Base-by-base conservation (phyloP, 2,888 invertebrate genomes). In the Luperina testacea region DNA sequence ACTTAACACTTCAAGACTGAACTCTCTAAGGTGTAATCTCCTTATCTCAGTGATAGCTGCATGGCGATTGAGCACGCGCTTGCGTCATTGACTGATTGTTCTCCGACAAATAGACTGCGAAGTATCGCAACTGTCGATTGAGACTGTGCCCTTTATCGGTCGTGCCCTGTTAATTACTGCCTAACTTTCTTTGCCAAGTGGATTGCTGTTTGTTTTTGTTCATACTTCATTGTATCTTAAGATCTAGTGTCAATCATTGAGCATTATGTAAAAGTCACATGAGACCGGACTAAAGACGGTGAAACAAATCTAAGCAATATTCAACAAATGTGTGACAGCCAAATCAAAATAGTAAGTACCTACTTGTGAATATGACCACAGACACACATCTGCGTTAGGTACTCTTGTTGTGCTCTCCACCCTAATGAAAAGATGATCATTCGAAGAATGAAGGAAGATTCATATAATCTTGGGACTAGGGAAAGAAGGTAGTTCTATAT, bases 101-200 rank as follows among this genome's bases (percentile, higher is more conserved):
- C 91, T 88, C 83, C 83, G 88, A 82, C 92, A 92, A 94, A 90
- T 92, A 92, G 92, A 92, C 90, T 92, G 92, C 86, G 91, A 91
- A 89, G 84, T 93, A 91, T 89, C 85, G 48, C 48, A 15, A 48
- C 79, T 70, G 48, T 76, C 85, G 82, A 86, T 90, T 89, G 88
- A 59, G 63, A 64, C 71, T 65, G 51, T 32, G 74, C 87, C 87
- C 87, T 87, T 85, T 84, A 77, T 80, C 77, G 80, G 75, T 74
- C 74, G 78, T 80, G 87, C 83, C 76, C 80, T 84, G 80, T 74
- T 87, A 87, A 84, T 85, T 85, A 77, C 76, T 77, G 59, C 38
- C 65, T 74, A 61, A 57, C 53, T 86, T 82, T 86, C 38, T 63
- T 82, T 73, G 70, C 42, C 15, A 68, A 63, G 27, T 65, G 59